Evolutionary conservation across 2,113 vertebrate species (phyloP), one percentile per base, ranked within the genome.

Genomic region (Ardeotis arabs): DNA sequence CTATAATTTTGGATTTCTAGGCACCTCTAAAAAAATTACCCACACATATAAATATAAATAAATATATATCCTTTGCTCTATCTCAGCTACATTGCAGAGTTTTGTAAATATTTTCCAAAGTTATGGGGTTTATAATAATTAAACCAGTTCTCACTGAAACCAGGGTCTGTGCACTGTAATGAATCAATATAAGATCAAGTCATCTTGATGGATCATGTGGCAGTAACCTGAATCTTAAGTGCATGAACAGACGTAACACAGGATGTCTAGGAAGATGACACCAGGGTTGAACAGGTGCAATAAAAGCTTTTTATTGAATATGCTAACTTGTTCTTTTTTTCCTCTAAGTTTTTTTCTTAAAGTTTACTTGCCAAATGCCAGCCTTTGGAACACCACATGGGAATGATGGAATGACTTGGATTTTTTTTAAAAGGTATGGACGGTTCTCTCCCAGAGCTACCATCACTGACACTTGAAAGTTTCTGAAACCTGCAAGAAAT

Each of bases 81-180:
- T 23, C 67, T 64, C 45, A 72, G 45, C 29, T 60, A 53, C 17
- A 35, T 47, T n/a, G n/a, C 14, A 58, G 15, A 24, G 44, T 50
- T 85, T 29, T 66, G 72, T 44, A 90, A 92, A 76, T 86, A 85
- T 87, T 94, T 94, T 70, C 91, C 87, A 73, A 78, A 93, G 91
- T 64, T 44, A 39, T 2, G 14, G 35, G n/a, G 4, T 90, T 91
- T 92, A 74, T 60, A 76, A 95, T 41, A 84, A 92, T 52, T 49
- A 89, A 94, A 74, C 35, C 66, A 20, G 63, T 70, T 50, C 72
- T 60, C 18, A 60, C 37, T 53, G 12, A 47, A 74, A 47, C 47
- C 33, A 25, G 33, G 23, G 39, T 60, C 52, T 74, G 20, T 60
- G 53, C n/a, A 44, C 21, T n/a, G 18, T 28, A 55, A 55, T 35